phyloP scores from a whole-genome alignment of 2,797 vertebrate genomes.

The Ataeniobius toweri region DNA sequence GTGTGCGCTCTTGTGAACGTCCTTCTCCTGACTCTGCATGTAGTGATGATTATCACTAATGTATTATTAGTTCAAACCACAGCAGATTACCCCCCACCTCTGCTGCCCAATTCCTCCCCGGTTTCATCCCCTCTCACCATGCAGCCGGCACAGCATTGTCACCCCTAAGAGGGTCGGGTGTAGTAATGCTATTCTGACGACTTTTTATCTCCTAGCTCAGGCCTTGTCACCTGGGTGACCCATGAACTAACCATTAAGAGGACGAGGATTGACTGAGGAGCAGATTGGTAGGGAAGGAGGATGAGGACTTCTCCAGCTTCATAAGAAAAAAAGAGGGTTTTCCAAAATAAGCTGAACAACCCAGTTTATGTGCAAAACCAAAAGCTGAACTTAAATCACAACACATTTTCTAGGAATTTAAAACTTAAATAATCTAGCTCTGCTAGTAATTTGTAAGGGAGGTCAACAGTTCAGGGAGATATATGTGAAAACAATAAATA shows the following conservation, averaged over 20 bases:
- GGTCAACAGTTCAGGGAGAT: background rate
- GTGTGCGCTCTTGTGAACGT: constrained; percentile 34
- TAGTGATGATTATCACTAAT: constrained; percentile 69
- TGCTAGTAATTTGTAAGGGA: background rate
- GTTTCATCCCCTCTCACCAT: constrained; percentile 60
- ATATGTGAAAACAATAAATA: background rate
- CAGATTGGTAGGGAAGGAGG: background rate
- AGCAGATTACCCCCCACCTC: constrained; percentile 68
- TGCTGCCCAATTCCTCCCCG: constrained; percentile 28
- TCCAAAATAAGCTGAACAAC: background rate
- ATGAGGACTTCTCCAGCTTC: background rate
- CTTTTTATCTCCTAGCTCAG: constrained; percentile 80
- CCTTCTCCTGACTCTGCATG: constrained; percentile 53
- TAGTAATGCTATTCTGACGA: constrained; percentile 76
- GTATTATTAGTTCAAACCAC: constrained; percentile 76
- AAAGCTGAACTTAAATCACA: background rate
- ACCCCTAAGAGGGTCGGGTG: constrained; percentile 67
- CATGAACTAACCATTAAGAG: constrained; percentile 68
- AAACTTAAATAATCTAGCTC: too few species aligned
- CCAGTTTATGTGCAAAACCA: background rate
- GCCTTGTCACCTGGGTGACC: constrained; percentile 76
- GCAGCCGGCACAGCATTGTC: constrained; percentile 51
- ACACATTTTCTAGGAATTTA: background rate
- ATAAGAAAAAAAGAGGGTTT: background rate
- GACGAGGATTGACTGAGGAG: constrained; percentile 28